Conservation (phyloP, 2,888 invertebrate species). For the Galerucella calmariensis region DNA sequence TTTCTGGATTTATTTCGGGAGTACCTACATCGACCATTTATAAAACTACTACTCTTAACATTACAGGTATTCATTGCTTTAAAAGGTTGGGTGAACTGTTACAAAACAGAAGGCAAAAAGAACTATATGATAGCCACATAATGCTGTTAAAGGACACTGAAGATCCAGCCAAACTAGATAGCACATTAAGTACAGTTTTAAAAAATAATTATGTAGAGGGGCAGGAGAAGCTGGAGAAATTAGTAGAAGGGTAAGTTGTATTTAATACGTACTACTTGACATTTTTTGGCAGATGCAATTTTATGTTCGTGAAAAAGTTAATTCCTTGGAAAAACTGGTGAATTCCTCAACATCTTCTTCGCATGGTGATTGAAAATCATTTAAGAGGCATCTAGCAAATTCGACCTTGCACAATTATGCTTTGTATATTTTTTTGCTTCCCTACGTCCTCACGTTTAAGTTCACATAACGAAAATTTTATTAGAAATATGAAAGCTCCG, state of each 20-base stretch:
- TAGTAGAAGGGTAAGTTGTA: conserved; percentile 52
- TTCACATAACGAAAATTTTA: no score
- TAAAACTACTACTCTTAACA: not conserved
- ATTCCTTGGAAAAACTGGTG: no score
- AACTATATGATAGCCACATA: conserved; percentile 56
- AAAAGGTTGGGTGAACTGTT: conserved; percentile 57
- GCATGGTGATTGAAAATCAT: no score
- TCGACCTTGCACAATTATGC: no score
- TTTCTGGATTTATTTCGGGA: no score
- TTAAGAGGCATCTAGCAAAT: no score
- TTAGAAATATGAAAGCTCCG: no score
- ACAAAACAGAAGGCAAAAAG: conserved; percentile 56
- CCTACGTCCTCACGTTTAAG: no score
- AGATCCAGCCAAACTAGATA: conserved; percentile 57
- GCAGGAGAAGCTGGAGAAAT: conserved; percentile 51
- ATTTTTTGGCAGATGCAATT: not conserved
- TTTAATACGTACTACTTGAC: not conserved
- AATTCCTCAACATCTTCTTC: no score
- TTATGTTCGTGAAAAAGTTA: not conserved
- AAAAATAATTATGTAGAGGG: conserved; percentile 51
- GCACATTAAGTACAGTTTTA: conserved; percentile 51
- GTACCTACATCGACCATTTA: no score
- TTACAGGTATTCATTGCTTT: conserved; percentile 55
- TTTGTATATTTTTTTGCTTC: no score
- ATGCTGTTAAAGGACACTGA: conserved; percentile 48